Conservation (phyloP, 2,113 vertebrate genomes). For the Mesoclemmys tuberculata region DNA sequence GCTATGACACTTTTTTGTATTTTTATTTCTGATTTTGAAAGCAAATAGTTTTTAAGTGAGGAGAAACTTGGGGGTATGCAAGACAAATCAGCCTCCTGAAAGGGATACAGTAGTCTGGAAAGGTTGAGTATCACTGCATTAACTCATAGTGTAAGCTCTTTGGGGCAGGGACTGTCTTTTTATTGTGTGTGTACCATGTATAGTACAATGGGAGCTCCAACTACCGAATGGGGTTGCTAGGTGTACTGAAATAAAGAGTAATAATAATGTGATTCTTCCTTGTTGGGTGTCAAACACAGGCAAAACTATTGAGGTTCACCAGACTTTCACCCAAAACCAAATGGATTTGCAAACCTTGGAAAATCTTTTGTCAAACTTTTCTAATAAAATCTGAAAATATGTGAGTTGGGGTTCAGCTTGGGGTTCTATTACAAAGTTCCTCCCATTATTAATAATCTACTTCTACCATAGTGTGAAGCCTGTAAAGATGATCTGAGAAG, state of each 20-base stretch:
- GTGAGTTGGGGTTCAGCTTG: too few species aligned
- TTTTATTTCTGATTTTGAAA: too few species aligned
- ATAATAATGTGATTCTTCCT: background rate
- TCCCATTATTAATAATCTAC: background rate
- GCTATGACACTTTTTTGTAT: too few species aligned
- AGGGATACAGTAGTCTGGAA: too few species aligned
- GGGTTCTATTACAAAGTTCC: background rate
- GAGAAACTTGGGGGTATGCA: too few species aligned
- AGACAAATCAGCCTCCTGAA: too few species aligned
- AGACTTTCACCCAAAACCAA: background rate
- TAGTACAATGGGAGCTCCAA: background rate
- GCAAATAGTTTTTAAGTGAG: too few species aligned
- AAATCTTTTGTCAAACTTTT: too few species aligned
- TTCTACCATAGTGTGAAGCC: background rate
- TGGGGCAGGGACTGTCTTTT: background rate
- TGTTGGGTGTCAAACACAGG: background rate
- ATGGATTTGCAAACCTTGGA: background rate
- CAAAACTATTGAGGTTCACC: background rate
- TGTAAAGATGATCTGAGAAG: background rate
- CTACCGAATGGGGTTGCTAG: background rate
- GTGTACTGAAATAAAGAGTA: background rate
- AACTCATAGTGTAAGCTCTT: background rate
- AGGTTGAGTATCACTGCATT: background rate
- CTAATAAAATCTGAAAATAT: too few species aligned
- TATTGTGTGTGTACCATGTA: background rate